These are phyloP conservation scores for Megalops cyprinoides DNA, from an alignment of 2,797 vertebrate species.

Conservation along the genomic window DNA sequence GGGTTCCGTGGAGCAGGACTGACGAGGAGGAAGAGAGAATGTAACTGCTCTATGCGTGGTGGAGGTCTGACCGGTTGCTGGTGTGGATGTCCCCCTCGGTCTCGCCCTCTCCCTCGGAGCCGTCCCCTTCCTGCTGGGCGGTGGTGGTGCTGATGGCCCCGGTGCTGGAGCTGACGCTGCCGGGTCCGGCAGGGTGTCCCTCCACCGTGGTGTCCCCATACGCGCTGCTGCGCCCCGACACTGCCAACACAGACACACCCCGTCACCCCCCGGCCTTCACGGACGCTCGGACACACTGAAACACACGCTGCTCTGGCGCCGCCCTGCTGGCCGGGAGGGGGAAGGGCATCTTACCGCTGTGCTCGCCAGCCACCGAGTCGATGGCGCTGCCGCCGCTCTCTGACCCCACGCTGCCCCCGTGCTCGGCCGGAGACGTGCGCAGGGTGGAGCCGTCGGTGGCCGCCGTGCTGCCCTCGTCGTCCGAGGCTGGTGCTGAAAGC, in stretches of 20 bases:
- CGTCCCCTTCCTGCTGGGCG: slow-evolving; percentile 96
- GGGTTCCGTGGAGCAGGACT: slow-evolving; percentile 15
- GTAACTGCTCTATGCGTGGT: not conserved
- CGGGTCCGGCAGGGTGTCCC: slow-evolving; percentile 91
- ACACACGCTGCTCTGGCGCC: slow-evolving; percentile 23
- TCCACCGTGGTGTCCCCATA: slow-evolving; percentile 92
- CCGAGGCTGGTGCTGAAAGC: slow-evolving; percentile 98
- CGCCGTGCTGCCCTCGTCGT: slow-evolving; percentile 97
- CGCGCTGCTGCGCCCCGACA: slow-evolving; percentile 95
- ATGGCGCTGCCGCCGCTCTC: slow-evolving; percentile 97
- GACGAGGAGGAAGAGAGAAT: not conserved
- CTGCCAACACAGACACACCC: slow-evolving; percentile 60
- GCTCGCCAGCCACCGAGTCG: slow-evolving; percentile 96
- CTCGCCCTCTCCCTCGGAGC: slow-evolving; percentile 93
- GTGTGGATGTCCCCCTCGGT: slow-evolving; percentile 91
- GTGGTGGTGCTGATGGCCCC: slow-evolving; percentile 96
- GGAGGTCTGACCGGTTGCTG: slow-evolving; percentile 85
- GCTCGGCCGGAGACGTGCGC: slow-evolving; percentile 95
- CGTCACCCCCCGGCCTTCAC: not conserved
- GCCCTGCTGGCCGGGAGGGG: not conserved
- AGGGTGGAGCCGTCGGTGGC: slow-evolving; percentile 97
- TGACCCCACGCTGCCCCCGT: slow-evolving; percentile 95
- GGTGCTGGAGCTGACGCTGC: slow-evolving; percentile 96
- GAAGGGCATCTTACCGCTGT: slow-evolving; percentile 83
- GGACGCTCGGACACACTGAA: too few species aligned